These are phyloP conservation scores for Drosophila tani DNA, from an alignment of 1,140 invertebrate genomes.

Conservation along the genomic window DNA sequence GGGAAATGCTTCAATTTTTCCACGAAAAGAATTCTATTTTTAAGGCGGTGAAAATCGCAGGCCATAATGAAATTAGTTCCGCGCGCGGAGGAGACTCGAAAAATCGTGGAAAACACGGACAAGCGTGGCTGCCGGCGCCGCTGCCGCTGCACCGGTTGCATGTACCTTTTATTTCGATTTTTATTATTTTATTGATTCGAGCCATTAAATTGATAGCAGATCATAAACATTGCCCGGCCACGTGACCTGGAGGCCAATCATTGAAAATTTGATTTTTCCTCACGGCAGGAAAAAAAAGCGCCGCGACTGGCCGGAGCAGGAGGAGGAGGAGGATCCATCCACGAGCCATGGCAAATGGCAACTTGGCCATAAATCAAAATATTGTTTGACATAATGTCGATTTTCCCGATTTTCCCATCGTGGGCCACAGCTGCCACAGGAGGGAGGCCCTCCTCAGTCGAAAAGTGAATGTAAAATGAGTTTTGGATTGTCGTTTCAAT, in stretches of 20 bases:
- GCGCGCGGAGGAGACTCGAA: background rate
- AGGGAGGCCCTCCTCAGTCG: conserved; percentile 2
- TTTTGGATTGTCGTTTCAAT: conserved; percentile 33
- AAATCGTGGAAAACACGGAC: background rate
- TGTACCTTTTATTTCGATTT: conserved; percentile 14
- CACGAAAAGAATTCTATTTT: conserved; percentile 7
- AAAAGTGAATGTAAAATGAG: conserved; percentile 40
- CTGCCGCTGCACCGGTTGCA: conserved; percentile 10
- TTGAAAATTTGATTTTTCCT: conserved; percentile 70
- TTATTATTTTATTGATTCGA: conserved; percentile 62
- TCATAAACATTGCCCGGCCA: conserved; percentile 55
- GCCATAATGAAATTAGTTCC: conserved; percentile 28
- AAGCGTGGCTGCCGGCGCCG: background rate
- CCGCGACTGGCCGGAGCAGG: background rate
- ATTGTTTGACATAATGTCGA: conserved; percentile 68
- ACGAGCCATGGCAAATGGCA: conserved; percentile 33
- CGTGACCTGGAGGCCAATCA: conserved; percentile 65
- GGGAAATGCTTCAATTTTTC: conserved; percentile 7
- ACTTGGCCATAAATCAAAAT: conserved; percentile 65
- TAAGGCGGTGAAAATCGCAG: conserved; percentile 1
- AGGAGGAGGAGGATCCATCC: background rate
- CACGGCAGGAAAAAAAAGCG: background rate
- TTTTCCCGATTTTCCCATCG: conserved; percentile 26
- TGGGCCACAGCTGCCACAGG: conserved; percentile 52
- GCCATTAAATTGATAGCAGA: conserved; percentile 66